phyloP scores from a whole-genome alignment of 2,113 vertebrate genomes.

The Chelonoidis abingdonii region DNA sequence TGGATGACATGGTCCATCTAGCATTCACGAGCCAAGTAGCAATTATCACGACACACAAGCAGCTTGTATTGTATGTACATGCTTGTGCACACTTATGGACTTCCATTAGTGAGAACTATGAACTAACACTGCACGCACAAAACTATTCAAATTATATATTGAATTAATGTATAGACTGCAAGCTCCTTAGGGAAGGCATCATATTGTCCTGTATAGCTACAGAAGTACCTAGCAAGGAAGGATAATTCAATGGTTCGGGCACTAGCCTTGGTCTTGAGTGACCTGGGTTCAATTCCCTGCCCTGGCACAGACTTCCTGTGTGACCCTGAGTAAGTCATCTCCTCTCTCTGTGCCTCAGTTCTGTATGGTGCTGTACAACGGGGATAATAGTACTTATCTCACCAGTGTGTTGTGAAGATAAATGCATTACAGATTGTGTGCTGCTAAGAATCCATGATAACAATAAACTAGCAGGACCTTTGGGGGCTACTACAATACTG shows the following conservation, averaged over 20 bases:
- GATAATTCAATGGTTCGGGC: background rate
- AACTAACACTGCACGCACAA: background rate
- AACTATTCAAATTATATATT: background rate
- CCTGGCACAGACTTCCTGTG: background rate
- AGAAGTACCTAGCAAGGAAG: background rate
- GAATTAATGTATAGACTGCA: background rate
- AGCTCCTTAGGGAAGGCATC: background rate
- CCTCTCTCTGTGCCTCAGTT: background rate
- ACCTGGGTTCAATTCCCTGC: background rate
- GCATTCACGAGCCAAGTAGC: background rate
- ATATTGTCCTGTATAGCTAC: background rate
- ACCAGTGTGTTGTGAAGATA: background rate
- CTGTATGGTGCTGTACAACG: background rate
- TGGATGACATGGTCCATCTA: background rate
- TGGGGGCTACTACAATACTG: no score
- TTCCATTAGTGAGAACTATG: background rate
- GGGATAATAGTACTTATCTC: background rate
- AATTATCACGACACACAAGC: background rate
- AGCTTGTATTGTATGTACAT: background rate
- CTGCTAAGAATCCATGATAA: background rate
- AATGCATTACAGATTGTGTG: background rate
- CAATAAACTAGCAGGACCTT: background rate
- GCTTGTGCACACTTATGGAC: background rate
- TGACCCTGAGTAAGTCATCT: background rate
- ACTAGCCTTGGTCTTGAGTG: background rate